A percentile compares a stretch with the other conserved stretches of the same genome.
Evolutionary conservation across 1,140 invertebrate genomes (phyloP).

Genomic region (Heliconius eleuchia): DNA sequence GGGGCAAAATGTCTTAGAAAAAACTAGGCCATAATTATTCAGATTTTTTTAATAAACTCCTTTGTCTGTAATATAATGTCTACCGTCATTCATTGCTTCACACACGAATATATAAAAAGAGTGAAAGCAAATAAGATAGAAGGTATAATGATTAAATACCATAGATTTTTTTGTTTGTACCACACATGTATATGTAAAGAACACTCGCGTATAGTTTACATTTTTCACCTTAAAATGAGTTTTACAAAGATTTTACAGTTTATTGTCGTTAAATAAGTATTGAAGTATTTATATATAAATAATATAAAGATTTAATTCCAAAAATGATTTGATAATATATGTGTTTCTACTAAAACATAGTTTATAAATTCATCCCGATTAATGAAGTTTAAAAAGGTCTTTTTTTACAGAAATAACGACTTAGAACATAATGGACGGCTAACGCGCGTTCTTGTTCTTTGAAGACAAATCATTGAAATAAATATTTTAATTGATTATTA

Average conservation of each 20-base stretch:
- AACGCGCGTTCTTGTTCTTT: slow-evolving; percentile 9
- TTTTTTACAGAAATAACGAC: background rate
- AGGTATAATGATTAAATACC: too few relatives aligned
- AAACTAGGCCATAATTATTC: background rate
- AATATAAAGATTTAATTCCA: background rate
- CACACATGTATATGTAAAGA: too few relatives aligned
- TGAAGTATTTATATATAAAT: too few relatives aligned
- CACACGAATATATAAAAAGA: background rate
- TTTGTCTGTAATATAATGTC: background rate
- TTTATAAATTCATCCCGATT: too few relatives aligned
- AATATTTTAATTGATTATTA: slow-evolving; percentile 5
- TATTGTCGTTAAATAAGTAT: too few relatives aligned
- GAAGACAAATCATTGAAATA: background rate
- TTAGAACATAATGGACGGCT: slow-evolving; percentile 27
- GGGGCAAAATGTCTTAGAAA: background rate
- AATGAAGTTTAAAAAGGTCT: background rate
- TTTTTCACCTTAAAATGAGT: too few relatives aligned
- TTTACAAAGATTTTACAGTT: too few relatives aligned
- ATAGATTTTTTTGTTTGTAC: too few relatives aligned
- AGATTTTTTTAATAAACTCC: background rate
- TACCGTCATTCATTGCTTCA: background rate
- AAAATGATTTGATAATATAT: background rate
- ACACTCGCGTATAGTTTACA: too few relatives aligned
- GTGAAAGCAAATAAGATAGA: background rate
- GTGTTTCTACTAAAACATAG: background rate